Evolutionary conservation across 53 echinoderm and acorn worm species (phyloP), one percentile per base, ranked within the genome.

Genomic region (Crossaster papposus): DNA sequence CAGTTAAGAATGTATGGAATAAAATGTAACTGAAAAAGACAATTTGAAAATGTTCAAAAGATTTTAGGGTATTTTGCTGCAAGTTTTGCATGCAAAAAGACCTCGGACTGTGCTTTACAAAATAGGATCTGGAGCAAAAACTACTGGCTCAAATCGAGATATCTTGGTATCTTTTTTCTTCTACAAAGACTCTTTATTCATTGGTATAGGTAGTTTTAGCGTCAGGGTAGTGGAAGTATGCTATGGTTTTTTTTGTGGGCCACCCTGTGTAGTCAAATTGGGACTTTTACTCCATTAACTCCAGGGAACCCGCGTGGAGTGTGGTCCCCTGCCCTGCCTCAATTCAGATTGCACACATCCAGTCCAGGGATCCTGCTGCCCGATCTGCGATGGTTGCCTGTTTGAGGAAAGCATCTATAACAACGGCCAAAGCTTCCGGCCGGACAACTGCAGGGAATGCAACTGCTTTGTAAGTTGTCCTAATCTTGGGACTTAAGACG

Each of bases 321-420:
- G 96, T 83, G 76, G 92, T 14, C 91, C 81, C 14, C 30, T 95
- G 29, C 88, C 92, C 18, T 97, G 98, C 44, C 96, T 90, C 22
- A 79, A 90, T 28, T 82, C 91, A 6, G 92, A 90, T 8, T 97
- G 98, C 58, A 94, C 96, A 20, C 98, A 97, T 73, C 96, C 98
- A 14, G 98, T 97, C 44, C 91, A 89, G 36, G 96, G 98, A 23
- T 90, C 94, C 4, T 97, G 98, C 88, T 97, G 98, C 72, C 94
- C 98, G 23, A 90, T 94, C 6, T 97, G 98, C 55, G 93, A 94
- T 50, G 88, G 93, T 1, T 96, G 96, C 72, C 91, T 92, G 44
- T 95, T 96, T 87, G 96, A 96, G 74, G 96, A 96, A 82, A 91
- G 81, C 33, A 89, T 96, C 33, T 96, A 96, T 90, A 96, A 95